Evolutionary conservation across 2,888 invertebrate species (phyloP).

Genomic region (Trypoxylon attenuatum): DNA sequence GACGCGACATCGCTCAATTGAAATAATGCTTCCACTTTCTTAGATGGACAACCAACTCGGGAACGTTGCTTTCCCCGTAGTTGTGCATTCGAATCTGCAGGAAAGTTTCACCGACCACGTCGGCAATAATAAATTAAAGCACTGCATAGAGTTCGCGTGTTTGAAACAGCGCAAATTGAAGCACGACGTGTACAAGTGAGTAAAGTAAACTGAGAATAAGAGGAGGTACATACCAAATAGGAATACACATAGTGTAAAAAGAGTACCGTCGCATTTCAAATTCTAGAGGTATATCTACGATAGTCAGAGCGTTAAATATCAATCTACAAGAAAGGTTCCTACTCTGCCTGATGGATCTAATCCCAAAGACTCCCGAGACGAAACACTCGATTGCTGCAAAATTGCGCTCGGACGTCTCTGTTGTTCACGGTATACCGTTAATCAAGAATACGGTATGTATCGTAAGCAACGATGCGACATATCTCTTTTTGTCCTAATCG

Average conservation of each 20-base stretch:
- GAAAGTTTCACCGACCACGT: constrained; percentile 57
- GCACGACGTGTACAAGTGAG: constrained; percentile 61
- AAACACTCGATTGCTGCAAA: constrained; percentile 67
- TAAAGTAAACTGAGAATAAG: not conserved
- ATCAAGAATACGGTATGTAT: constrained; percentile 27
- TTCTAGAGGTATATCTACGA: constrained; percentile 60
- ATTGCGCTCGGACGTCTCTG: constrained; percentile 63
- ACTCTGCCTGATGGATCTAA: constrained; percentile 58
- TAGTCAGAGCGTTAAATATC: constrained; percentile 62
- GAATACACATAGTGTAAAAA: not conserved
- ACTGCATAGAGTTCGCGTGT: constrained; percentile 64
- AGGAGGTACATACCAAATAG: not conserved
- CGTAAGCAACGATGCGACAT: no score
- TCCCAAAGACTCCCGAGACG: constrained; percentile 60
- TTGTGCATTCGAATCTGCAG: constrained; percentile 79
- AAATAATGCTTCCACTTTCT: no score
- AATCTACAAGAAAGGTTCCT: constrained; percentile 68
- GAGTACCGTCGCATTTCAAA: not conserved
- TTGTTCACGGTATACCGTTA: constrained; percentile 51
- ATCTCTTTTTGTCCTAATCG: no score
- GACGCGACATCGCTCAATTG: no score
- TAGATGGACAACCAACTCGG: constrained; percentile 86
- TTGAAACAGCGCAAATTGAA: constrained; percentile 64
- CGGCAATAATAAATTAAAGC: constrained; percentile 63
- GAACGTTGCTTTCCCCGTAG: constrained; percentile 83